These are phyloP conservation scores for Podarcis lilfordi DNA, from an alignment of 2,797 vertebrate species.

Conservation along the genomic window DNA sequence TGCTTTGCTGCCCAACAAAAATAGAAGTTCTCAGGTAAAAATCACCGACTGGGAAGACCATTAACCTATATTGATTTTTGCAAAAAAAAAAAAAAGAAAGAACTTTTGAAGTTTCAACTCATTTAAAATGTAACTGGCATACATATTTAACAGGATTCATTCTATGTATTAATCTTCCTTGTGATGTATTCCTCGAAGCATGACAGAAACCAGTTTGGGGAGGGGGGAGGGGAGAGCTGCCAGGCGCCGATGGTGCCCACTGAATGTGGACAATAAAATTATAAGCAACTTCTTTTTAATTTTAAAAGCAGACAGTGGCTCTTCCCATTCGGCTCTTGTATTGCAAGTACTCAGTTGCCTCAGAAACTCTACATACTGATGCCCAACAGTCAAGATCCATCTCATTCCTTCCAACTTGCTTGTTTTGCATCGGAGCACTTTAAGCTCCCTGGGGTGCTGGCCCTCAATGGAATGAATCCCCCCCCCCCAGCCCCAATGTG, in stretches of 20 bases:
- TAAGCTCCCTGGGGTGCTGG: conserved; percentile 58
- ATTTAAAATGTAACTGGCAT: conserved; percentile 28
- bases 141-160: conserved; percentile 46
- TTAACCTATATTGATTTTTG: conserved; percentile 47
- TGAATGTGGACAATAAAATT: conserved; percentile 34
- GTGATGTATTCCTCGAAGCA: conserved; percentile 38
- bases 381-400: conserved; percentile 72
- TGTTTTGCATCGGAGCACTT: conserved; percentile 66
- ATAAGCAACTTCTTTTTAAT: conserved; percentile 40
- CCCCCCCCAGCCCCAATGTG: conserved; percentile 9
- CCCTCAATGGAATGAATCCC: conserved; percentile 52
- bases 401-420: conserved; percentile 71
- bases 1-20: not conserved
- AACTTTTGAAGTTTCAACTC: not conserved
- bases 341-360: conserved; percentile 73
- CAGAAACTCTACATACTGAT: conserved; percentile 72
- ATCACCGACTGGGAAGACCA: conserved; percentile 3
- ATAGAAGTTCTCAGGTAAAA: rapidly evolving
- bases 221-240: conserved; percentile 47
- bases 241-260: conserved; percentile 48
- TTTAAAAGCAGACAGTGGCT: conserved; percentile 39
- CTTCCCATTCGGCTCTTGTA: conserved; percentile 61
- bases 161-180: conserved; percentile 32
- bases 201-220: conserved; percentile 45
- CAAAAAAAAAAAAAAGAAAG: not conserved